phyloP scores from a whole-genome alignment of 2,113 vertebrate species.

The Aldabrachelys gigantea region DNA sequence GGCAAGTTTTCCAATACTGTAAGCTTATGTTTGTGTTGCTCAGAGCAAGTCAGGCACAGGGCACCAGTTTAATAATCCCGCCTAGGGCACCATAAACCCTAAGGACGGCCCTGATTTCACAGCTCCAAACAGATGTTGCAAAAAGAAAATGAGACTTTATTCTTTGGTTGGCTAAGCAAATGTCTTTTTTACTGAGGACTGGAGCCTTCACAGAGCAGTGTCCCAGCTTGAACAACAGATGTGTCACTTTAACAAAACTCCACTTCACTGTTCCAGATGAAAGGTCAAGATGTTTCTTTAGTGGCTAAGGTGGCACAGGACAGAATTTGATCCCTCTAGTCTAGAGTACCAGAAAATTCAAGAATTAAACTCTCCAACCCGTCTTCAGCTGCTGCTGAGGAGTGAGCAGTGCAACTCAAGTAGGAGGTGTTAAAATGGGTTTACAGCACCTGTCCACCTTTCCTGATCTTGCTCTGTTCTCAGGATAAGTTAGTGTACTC shows the following conservation, averaged over 20 bases:
- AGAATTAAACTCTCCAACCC: not conserved
- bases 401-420: not conserved
- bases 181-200: conserved; percentile 27
- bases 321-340: not conserved
- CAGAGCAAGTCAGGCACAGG: too few species aligned
- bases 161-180: conserved; percentile 61
- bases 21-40: too few species aligned
- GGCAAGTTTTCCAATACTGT: too few species aligned
- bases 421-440: conserved; percentile 13
- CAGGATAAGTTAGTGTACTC: not conserved
- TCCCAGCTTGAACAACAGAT: conserved; percentile 62
- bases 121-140: conserved; percentile 44
- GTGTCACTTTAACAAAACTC: conserved; percentile 32
- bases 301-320: not conserved
- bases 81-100: too few species aligned
- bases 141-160: conserved; percentile 37
- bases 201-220: not conserved
- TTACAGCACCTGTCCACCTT: not conserved
- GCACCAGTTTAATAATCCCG: too few species aligned
- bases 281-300: conserved; percentile 34
- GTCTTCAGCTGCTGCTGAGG: not conserved
- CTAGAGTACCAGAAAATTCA: not conserved
- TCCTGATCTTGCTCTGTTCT: not conserved
- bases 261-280: conserved; percentile 51
- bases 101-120: not conserved